phyloP scores from a whole-genome alignment of 2,113 vertebrate species.

The Morphnarchus princeps region DNA sequence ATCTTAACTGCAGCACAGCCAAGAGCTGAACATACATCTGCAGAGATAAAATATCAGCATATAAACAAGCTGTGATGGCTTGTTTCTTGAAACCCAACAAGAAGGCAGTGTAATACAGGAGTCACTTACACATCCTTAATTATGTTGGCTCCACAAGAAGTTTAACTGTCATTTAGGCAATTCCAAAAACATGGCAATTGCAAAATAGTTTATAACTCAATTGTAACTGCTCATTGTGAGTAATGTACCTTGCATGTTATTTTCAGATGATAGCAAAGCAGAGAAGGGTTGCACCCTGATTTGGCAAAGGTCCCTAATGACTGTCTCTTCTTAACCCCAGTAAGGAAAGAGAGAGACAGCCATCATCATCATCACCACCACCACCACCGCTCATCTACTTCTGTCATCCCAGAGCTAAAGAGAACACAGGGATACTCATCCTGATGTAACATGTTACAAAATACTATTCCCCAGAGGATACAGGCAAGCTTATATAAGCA shows the following conservation, averaged over 20 bases:
- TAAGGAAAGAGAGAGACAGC: not conserved
- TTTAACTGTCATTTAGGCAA: not conserved
- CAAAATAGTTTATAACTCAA: not conserved
- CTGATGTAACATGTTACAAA: not conserved
- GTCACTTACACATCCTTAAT: not conserved
- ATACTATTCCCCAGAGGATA: not conserved
- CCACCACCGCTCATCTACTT: not conserved
- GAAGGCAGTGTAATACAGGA: not conserved
- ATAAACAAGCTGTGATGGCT: not conserved
- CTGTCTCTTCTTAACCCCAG: not conserved
- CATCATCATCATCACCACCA: not conserved
- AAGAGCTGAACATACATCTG: not conserved
- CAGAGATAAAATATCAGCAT: not conserved
- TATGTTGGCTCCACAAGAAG: not conserved
- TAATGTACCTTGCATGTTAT: not conserved
- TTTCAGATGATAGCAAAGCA: not conserved
- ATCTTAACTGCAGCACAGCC: not conserved
- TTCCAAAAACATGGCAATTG: not conserved
- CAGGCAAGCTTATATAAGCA: slow-evolving; percentile 17
- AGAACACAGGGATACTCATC: not conserved
- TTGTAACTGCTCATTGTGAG: not conserved
- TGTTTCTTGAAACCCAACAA: not conserved
- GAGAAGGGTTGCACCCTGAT: not conserved
- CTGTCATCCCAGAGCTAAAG: not conserved
- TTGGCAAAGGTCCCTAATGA: not conserved